Base-by-base conservation (phyloP, 2,113 vertebrate genomes). In the Otolemur garnettii region DNA sequence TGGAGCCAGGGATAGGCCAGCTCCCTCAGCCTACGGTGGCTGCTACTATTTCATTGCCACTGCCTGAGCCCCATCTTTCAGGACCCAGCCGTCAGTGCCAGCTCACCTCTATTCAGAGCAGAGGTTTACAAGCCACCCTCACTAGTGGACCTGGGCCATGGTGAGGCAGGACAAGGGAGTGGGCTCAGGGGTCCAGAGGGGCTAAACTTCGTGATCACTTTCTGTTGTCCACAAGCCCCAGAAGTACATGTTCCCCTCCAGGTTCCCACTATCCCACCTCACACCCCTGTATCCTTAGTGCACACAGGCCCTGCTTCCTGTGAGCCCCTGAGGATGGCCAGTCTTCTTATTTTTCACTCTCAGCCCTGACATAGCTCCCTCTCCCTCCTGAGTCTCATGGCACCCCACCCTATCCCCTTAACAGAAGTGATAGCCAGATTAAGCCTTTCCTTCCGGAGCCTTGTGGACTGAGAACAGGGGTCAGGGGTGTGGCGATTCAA, bases 111-210 rank as follows among this genome's bases (percentile, higher is more conserved):
- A 4, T 26, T 89, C 5, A 17, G 19, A 68, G n/a, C 60, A 14
- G 50, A 86, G 85, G 42, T 4, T 80, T 50, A 19, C 42, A 17
- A 15, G 69, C 13, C 19, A 19, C 9, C 21, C 53, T 38, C 4
- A 8, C 42, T 30, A 5, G 24, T 28, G 45, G 42, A 3, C 14
- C 24, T 53, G 5, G 5, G 18, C 35, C 38, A 0, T 0, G 0
- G 35, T 3, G 2, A 17, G 24, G 57, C 80, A 30, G 85, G 24
- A 68, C 74, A 22, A 22, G 19, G 55, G 80, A 57, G 38, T 33
- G 28, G 71, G 21, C 17, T 50, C 35, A 7, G 24, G 30, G 53
- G 30, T 35, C 81, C 77, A 17, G 60, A 30, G 57, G 60, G 3
- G 38, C 42, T 60, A 4, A 3, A 38, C 33, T 5, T 11, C 19